Evolutionary conservation across 2,113 vertebrate genomes (phyloP).

Genomic region (Rynchops niger): DNA sequence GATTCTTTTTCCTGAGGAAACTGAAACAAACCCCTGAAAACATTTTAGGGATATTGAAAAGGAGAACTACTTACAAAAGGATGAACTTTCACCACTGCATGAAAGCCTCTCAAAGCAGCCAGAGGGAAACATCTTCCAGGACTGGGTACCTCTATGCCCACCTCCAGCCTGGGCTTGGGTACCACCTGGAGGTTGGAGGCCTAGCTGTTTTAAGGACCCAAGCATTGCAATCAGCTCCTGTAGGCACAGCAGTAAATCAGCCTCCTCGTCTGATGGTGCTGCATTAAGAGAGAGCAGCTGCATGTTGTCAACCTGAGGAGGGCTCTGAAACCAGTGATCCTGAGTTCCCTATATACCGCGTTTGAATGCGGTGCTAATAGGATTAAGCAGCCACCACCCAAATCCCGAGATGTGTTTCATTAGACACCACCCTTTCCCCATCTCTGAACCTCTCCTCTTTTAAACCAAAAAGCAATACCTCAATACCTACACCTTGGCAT

Average conservation of each 20-base stretch:
- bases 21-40: not conserved
- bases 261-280: not conserved
- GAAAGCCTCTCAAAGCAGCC: not conserved
- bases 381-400: not conserved
- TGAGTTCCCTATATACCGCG: rapidly evolving
- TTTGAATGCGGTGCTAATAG: not conserved
- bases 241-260: not conserved
- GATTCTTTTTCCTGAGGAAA: not conserved
- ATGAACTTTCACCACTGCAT: not conserved
- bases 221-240: not conserved
- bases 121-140: not conserved
- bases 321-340: not conserved
- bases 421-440: not conserved
- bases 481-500: not conserved
- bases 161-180: not conserved
- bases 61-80: not conserved
- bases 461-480: not conserved
- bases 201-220: not conserved
- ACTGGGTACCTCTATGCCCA: not conserved
- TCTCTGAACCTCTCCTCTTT: not conserved
- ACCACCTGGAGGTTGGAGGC: not conserved
- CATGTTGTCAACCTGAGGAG: not conserved
- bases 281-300: not conserved
- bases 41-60: not conserved
- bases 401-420: not conserved